Evolutionary conservation across 2,113 vertebrate genomes (phyloP), one percentile per base, ranked within the genome.

Genomic region (Pristiophorus japonicus): DNA sequence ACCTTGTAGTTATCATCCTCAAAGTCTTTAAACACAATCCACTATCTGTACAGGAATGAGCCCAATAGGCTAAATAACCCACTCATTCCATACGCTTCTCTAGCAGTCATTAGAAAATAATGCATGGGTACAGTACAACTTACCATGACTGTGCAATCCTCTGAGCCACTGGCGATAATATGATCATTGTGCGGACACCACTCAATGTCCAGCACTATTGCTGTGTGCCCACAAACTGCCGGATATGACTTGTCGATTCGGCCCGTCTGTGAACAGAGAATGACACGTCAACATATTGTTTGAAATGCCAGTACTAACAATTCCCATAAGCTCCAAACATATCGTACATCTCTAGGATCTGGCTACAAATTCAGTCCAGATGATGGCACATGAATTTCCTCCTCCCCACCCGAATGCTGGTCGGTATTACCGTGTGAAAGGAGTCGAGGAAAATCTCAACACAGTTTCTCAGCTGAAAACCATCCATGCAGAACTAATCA

Each of bases 161-260:
- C 99, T 0, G 99, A 99, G 91, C 98, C 98, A 0, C 99, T 99
- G 97, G 99, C 99, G 2, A 99, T 99, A 96, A 99, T 98, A 30
- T 99, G 98, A 96, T 99, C 99, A 0, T 99, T 99, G 95, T 99
- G 99, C 59, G 99, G 99, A 96, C 99, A 99, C 99, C 99, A 99
- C 27, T 99, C 99, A 8, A 99, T 99, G 97, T 99, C 99, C 87
- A 99, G 97, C 97, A 99, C 99, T 0, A 99, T 99, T 73, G 99
- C 99, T 2, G 99, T 99, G 97, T 99, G 99, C 47, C 99, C 99
- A 95, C 99, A 99, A 95, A 99, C 99, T 34, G 98, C 99, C 24
- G 99, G 99, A 97, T 99, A 99, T 96, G 99, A 98, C 96, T 99
- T 99, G 97, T 99, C 99, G 96, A 99, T 99, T 96, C 99, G 98